Evolutionary conservation across 2,888 invertebrate genomes (phyloP), one percentile per base, ranked within the genome.

Genomic region (Agrochola litura): DNA sequence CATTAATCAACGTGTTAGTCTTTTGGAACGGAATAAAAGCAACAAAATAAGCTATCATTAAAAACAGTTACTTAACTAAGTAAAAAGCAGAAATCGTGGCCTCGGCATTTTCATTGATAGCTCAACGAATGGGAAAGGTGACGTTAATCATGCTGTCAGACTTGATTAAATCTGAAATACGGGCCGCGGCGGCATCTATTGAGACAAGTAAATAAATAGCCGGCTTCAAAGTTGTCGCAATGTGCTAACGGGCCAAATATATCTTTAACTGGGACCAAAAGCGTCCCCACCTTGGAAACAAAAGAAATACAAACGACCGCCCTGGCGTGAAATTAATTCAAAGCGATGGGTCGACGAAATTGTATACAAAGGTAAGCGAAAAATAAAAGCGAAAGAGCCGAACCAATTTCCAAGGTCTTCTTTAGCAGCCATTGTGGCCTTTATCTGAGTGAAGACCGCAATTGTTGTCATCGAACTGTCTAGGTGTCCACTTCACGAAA

Each of bases 91-190:
- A 88, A 92, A 92, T 91, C 90, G 89, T 86, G 88, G 89, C 81
- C 88, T 86, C 89, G 86, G 88, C 89, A 86, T 89, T 90, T 90
- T 91, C 91, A 93, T 94, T 93, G 92, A 93, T 93, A 91, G 91
- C 89, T 88, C 88, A 89, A 90, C 91, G 89, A 93, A 92, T 92
- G 88, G 91, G 92, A 92, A 94, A 93, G 94, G 94, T 93, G 91
- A 89, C 92, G 95, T 95, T 94, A 95, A 94, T 95, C 94, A 94
- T 92, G 87, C 94, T 93, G 94, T 93, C 95, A 93, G 92, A 92
- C 92, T 95, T 95, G 95, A 95, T 95, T 95, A 94, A 94, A 95
- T 95, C 95, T 95, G 93, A 94, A 95, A 95, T 94, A 94, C 93
- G 94, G 94, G 91, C 90, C 90, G 89, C 90, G 90, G 92, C 92